These are phyloP conservation scores for Macrotrachela quadricornifera DNA, from an alignment of 1,140 invertebrate genomes.

Conservation along the genomic window DNA sequence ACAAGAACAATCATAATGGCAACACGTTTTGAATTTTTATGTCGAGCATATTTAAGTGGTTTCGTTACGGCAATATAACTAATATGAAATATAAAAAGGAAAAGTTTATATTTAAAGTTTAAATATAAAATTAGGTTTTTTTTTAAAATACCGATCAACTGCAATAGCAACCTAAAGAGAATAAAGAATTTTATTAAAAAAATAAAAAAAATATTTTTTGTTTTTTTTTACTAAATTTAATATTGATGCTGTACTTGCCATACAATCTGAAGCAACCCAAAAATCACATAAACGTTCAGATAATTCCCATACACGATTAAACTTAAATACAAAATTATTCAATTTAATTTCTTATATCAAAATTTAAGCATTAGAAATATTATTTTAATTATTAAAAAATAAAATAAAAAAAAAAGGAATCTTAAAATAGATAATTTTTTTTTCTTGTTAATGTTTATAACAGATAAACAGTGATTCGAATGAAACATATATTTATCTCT, in stretches of 20 bases:
- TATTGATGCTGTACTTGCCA: conserved; percentile 91
- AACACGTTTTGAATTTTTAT: conserved; percentile 82
- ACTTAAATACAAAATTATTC: neutral
- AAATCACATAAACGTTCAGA: conserved; percentile 80
- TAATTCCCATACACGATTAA: conserved; percentile 45
- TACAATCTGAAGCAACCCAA: conserved; percentile 95
- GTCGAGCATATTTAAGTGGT: conserved; percentile 94
- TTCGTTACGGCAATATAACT: conserved; percentile 96
- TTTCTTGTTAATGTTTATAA: too few species aligned
- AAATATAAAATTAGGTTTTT: neutral
- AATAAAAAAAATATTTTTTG: too few species aligned
- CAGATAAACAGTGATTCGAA: too few species aligned
- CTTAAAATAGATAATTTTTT: too few species aligned
- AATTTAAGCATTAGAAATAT: too few species aligned
- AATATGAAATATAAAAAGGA: conserved; percentile 16
- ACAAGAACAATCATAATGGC: conserved; percentile 83
- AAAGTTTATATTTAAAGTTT: neutral
- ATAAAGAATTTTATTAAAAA: too few species aligned
- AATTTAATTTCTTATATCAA: too few species aligned
- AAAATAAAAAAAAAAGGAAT: too few species aligned
- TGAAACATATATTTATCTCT: too few species aligned
- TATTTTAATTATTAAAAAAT: too few species aligned
- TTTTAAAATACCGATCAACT: conserved; percentile 64
- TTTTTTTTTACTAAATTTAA: conserved; percentile 56
- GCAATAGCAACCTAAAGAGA: conserved; percentile 59